Base-by-base conservation (phyloP, 2,113 vertebrate genomes). In the Ophiodon elongatus region DNA sequence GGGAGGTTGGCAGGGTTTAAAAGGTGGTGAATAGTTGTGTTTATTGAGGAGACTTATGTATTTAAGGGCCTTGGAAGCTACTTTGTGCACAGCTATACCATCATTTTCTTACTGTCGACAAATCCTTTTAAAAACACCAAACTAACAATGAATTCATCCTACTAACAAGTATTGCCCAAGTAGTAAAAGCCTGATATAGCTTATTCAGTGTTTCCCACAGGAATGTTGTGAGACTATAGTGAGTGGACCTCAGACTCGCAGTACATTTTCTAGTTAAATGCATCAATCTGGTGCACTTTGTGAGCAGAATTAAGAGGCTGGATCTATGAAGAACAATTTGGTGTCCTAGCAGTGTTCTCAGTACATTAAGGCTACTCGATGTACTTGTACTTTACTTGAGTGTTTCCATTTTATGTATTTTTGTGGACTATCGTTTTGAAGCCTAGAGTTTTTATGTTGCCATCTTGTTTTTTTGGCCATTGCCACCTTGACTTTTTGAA, bases 1-100 rank as follows among this genome's bases (percentile, higher is more conserved):
- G 78, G 69, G 63, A 52, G 33, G 73, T 70, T 82, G 78, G 88
- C 79, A 77, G 68, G 73, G 52, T 78, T 88, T 77, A 80, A 60
- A 64, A 23, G 41, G 43, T 29, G 62, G 60, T 1, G 8, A 47
- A 82, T 19, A 39, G 67, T 39, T 56, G 45, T 59, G 13, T 52
- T n/a, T 68, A 25, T 73, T 60, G 59, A 82, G 41, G 33, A 65
- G 15, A 33, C 13, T 2, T 43, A 1, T 37, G 59, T 47, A 31
- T 54, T 75, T 33, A 37, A 35, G 2, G 41, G 6, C 45, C 10
- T 14, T 17, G 8, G 9, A 43, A 67, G 41, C 25, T 47, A 23
- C 60, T 57, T 52, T 85, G 41, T 23, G 70, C 9, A 27, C 23
- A 39, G n/a, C 19, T 31, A 35, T 27, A 27, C 2, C 4, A 23